These are phyloP conservation scores for Epistrophe eligans DNA, from an alignment of 2,888 invertebrate genomes.

Conservation along the genomic window DNA sequence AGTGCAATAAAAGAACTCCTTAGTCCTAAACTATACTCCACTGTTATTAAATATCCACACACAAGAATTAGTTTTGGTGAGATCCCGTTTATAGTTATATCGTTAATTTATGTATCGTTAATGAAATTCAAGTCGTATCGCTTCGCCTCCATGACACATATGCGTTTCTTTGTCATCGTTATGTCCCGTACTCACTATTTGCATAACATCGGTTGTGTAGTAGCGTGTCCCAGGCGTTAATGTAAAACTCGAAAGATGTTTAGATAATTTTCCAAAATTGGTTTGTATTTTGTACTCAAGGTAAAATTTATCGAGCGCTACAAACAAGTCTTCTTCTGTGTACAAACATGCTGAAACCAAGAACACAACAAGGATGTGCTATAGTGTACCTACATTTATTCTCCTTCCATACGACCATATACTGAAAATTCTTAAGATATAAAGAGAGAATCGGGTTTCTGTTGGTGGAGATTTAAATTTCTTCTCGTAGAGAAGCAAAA, in stretches of 20 bases:
- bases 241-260: conserved; percentile 71
- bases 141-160: conserved; percentile 43
- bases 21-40: neutral
- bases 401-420: conserved; percentile 11
- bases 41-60: neutral
- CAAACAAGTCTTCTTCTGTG: conserved; percentile 38
- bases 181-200: conserved; percentile 64
- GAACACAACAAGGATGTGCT: conserved; percentile 63
- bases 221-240: conserved; percentile 71
- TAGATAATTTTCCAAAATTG: conserved; percentile 71
- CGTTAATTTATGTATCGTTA: conserved; percentile 30
- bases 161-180: conserved; percentile 23
- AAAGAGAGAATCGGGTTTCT: conserved; percentile 36
- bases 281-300: conserved; percentile 52
- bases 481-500: neutral
- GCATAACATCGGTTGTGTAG: conserved; percentile 67
- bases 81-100: neutral
- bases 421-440: conserved; percentile 19
- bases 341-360: conserved; percentile 59
- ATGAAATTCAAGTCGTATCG: conserved; percentile 63
- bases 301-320: conserved; percentile 70
- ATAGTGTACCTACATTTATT: conserved; percentile 35
- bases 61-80: neutral
- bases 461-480: conserved; percentile 54
- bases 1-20: neutral